Base-by-base conservation (phyloP, 1,140 invertebrate species). In the Paralvinella palmiformis region DNA sequence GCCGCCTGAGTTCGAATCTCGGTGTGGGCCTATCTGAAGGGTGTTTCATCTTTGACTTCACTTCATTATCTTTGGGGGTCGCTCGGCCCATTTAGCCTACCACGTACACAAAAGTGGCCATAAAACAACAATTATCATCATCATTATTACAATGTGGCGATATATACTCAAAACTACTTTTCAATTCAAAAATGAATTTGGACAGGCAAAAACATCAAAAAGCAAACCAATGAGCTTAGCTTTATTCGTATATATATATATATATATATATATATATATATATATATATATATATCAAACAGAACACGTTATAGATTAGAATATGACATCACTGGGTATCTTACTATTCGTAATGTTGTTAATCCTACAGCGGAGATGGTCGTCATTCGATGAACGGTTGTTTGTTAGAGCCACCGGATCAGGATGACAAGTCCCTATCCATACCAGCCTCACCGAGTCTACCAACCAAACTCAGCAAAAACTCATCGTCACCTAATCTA, bases 401-500 rank as follows among this genome's bases (percentile, higher is more conserved):
- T 4, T 20, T 20, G 20, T 15, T 20, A 6, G 55, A 36, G 55
- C 17, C 55, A 2, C 48, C 24, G 10, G 31, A 3, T 7, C 48
- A 52, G 24, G 31, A 52, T 31, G 55, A 57, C 22, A 57, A 57
- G 24, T 57, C 33, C 29, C 55, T 57, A 3, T 57, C 22, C 24
- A 57, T 55, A 3, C 37, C 57, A 1, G 53, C 53, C 17, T 70
- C 69, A 1, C 69, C 69, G 0, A 69, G 48, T 31, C 36, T 63
- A 20, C 69, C 66, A n/a, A 64, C 45, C 24, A 68, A 64, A 52
- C 61, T 68, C 20, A 53, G 45, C 22, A 67, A 68, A 62, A 60
- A 63, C 57, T 20, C 67, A 2, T 37, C 62, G 53, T 64, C 64
- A 53, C 36, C 35, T 37, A 55, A 59, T 20, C 62, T 65, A 55